A percentile compares a stretch with the other conserved stretches of the same genome.
Conservation (phyloP, 92 coral and sea anemone species). For the Ricordea florida region DNA sequence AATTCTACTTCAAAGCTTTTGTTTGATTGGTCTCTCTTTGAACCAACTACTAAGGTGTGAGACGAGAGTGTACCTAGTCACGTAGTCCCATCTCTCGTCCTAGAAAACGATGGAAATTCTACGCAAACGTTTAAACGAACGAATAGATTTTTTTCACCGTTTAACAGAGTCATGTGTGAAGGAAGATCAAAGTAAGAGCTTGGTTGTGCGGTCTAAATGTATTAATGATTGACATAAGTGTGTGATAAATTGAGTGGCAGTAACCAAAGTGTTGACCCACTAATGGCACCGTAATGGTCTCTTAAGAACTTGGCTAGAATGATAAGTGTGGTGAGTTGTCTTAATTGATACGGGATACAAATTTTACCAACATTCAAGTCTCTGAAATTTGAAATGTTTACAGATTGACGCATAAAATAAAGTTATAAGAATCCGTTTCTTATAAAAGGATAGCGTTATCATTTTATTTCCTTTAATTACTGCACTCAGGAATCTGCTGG, state of each 20-base stretch:
- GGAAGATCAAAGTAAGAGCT: not conserved
- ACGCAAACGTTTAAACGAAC: not conserved
- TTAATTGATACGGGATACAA: not conserved
- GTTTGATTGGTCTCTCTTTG: not conserved
- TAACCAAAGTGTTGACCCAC: constrained; percentile 27
- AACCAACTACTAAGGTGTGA: constrained; percentile 1
- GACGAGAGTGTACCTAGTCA: not conserved
- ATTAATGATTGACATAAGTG: constrained; percentile 31
- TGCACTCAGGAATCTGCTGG: constrained; percentile 11
- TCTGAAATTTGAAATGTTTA: not conserved
- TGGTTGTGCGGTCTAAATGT: constrained; percentile 24
- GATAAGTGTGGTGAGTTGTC: not conserved
- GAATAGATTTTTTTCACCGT: not conserved
- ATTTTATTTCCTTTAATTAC: not conserved
- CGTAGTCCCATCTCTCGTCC: not conserved
- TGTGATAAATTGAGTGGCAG: constrained; percentile 50
- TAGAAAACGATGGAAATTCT: not conserved
- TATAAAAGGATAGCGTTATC: not conserved
- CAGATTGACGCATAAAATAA: not conserved
- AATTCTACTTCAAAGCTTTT: not conserved
- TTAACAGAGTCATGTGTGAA: not conserved
- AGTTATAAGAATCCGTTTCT: not conserved
- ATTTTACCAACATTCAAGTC: not conserved
- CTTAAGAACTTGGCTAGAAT: not conserved
- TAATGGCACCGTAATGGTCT: constrained; percentile 31